Evolutionary conservation across 92 coral and sea anemone genomes (phyloP), one percentile per base, ranked within the genome.

Genomic region (Paragorgia papillata): DNA sequence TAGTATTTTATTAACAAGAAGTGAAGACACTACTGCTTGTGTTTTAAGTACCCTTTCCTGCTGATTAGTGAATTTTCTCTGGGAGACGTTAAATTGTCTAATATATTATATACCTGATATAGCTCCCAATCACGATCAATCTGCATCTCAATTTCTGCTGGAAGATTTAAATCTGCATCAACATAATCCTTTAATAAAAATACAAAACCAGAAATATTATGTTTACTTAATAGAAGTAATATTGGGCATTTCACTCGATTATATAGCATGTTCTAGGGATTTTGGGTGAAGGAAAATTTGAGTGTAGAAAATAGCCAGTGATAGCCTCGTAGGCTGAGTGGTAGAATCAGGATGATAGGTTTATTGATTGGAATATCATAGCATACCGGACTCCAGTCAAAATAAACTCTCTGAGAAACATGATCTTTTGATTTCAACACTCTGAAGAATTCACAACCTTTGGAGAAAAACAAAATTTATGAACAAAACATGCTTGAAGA

Each of bases 381-480:
- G 21, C 59, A 67, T 75, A 88, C 97, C 96, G 90, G 97, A 44
- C 85, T 85, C 97, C 97, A 93, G 75, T 93, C 88, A 88, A 93
- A 93, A 65, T 84, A 82, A 51, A 93, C 83, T 18, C 97, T 90
- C 61, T 88, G 86, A 1, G 94, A 92, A 63, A 74, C 73, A 46
- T 93, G 90, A 19, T 89, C 93, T 44, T 88, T 90, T 20, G 82
- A 86, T 39, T 93, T 93, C 50, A 93, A 88, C 19, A 75, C 85
- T 34, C 87, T 84, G 50, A 93, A 93, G 85, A 93, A 93, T 54
- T 93, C 97, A 82, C 97, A 93, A 62, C 97, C 97, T 88, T n/a
- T 5, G 21, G 7, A 26, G 21, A 65, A 65, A 12, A 61, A 0
- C 0, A 18, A 48, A 22, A 35, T 19, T 29, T 21, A 32, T 9